phyloP scores from a whole-genome alignment of 2,797 vertebrate species.

The Tragelaphus eurycerus region DNA sequence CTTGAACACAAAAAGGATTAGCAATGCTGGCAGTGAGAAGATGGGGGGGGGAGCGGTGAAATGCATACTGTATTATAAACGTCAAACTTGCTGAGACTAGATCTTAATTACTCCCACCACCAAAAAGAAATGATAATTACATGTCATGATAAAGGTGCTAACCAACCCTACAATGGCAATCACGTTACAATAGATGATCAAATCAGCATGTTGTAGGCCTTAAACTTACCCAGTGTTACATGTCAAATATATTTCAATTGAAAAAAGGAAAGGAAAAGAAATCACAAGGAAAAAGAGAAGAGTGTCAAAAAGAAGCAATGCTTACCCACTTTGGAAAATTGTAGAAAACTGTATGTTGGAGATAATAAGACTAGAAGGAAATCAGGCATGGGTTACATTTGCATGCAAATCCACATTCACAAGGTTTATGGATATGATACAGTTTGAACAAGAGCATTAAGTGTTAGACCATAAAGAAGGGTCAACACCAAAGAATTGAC shows the following conservation, averaged over 20 bases:
- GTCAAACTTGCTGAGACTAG: conserved; percentile 4
- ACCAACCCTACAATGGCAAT: neutral
- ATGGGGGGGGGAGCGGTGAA: accelerated
- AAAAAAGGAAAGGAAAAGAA: neutral
- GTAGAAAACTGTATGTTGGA: neutral
- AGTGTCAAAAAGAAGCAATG: neutral
- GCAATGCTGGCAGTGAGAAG: neutral
- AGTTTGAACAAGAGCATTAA: neutral
- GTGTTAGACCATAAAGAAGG: neutral
- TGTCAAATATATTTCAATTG: neutral
- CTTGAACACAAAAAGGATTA: neutral
- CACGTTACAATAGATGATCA: neutral
- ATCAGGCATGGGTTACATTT: neutral
- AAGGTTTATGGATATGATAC: neutral
- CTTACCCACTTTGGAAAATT: neutral
- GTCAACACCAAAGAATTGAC: neutral
- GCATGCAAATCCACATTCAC: neutral
- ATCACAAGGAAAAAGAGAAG: neutral
- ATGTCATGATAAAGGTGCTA: neutral
- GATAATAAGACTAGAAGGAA: neutral
- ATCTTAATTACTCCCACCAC: neutral
- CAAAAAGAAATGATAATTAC: neutral
- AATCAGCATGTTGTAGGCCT: neutral
- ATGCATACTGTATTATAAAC: neutral
- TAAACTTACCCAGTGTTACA: neutral